Evolutionary conservation across 1,140 invertebrate species (phyloP).

Genomic region (Sesamia nonagrioides): DNA sequence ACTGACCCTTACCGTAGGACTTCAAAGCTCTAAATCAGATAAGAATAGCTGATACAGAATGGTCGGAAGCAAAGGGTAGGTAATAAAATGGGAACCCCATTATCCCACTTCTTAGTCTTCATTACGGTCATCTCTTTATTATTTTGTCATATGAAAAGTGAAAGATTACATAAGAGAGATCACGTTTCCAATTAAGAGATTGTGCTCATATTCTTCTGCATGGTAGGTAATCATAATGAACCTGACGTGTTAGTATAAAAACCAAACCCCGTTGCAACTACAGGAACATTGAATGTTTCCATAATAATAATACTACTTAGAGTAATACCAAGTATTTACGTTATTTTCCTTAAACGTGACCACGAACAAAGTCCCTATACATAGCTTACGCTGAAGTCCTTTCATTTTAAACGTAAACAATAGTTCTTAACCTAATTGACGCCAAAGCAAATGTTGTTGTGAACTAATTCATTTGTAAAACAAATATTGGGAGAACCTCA

Average conservation of each 20-base stretch:
- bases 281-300: background rate
- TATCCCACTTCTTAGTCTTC: no score
- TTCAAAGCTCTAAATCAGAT: no score
- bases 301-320: background rate
- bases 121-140: no score
- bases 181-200: no score
- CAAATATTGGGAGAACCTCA: conserved; percentile 48
- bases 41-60: no score
- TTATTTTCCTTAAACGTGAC: conserved; percentile 41
- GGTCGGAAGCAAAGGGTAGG: no score
- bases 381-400: conserved; percentile 18
- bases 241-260: background rate
- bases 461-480: conserved; percentile 69
- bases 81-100: no score
- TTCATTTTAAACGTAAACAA: conserved; percentile 67
- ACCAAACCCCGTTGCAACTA: background rate
- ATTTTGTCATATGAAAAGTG: no score
- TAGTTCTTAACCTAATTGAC: conserved; percentile 67
- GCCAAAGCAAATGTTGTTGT: conserved; percentile 66
- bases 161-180: no score
- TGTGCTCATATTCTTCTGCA: no score
- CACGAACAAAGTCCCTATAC: conserved; percentile 52
- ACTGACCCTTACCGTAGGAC: no score
- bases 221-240: no score
- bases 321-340: conserved; percentile 3